Percentiles rank a stretch among this genome's conserved stretches.
These are phyloP conservation scores for Pelobates cultripes DNA, from an alignment of 2,797 vertebrate species.

Conservation along the genomic window DNA sequence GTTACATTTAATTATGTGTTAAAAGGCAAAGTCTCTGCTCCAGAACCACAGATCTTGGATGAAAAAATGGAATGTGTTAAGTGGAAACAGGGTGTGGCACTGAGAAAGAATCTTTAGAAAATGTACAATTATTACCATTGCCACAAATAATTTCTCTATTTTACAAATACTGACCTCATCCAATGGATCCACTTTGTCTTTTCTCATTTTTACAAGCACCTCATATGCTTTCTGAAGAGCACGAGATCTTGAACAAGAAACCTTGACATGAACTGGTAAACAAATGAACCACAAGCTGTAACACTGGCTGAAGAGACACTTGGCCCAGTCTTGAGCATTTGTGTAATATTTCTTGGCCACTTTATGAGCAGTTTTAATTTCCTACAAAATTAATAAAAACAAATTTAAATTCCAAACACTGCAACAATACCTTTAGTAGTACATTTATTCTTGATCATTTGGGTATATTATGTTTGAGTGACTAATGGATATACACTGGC, in stretches of 20 bases:
- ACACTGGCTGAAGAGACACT: conserved; percentile 93
- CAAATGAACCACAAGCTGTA: conserved; percentile 99
- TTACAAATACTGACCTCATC: conserved; percentile 82
- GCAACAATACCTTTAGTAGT: too few relatives aligned
- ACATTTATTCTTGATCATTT: too few relatives aligned
- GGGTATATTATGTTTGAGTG: too few relatives aligned
- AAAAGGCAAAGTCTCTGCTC: too few relatives aligned
- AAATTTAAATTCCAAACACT: neutral
- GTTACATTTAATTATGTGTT: too few relatives aligned
- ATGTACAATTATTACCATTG: too few relatives aligned
- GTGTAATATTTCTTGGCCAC: conserved; percentile 87
- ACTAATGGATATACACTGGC: too few relatives aligned
- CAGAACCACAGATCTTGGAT: too few relatives aligned
- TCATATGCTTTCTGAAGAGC: conserved; percentile 92
- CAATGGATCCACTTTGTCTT: conserved; percentile 88
- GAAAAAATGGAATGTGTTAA: too few relatives aligned
- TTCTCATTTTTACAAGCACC: conserved; percentile 91
- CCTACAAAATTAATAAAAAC: conserved; percentile 73
- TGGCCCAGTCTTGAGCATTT: conserved; percentile 89
- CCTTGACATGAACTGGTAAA: conserved; percentile 85
- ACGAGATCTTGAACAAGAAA: conserved; percentile 84
- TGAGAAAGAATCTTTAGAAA: too few relatives aligned
- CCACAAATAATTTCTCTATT: neutral
- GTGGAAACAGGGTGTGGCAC: too few relatives aligned
- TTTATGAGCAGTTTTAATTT: conserved; percentile 94